Conservation (phyloP, 2,113 vertebrate genomes). For the Apaloderma vittatum region DNA sequence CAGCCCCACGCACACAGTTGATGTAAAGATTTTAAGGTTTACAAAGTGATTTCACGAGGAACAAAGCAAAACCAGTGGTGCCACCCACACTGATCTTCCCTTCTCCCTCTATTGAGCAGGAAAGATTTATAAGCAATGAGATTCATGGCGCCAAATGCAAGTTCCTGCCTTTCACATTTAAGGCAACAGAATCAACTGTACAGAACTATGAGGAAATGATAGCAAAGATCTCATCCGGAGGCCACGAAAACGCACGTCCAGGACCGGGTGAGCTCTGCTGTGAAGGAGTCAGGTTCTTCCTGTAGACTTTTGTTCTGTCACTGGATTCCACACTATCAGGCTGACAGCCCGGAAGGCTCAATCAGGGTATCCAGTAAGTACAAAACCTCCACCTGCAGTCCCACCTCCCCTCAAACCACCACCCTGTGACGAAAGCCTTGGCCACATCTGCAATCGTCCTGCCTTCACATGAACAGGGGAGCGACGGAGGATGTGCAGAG, state of each 20-base stretch:
- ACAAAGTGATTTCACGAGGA: not conserved
- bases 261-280: not conserved
- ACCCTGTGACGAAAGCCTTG: fast-evolving
- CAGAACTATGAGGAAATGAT: not conserved
- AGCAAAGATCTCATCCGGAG: not conserved
- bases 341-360: not conserved
- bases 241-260: not conserved
- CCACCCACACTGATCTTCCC: not conserved
- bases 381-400: not conserved
- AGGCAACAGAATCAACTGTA: not conserved
- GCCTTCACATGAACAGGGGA: not conserved
- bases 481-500: not conserved
- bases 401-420: not conserved
- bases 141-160: not conserved
- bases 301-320: not conserved
- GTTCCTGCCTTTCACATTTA: not conserved
- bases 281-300: not conserved
- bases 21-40: not conserved
- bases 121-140: not conserved
- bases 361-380: fast-evolving
- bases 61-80: not conserved
- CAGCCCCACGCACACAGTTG: fast-evolving
- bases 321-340: not conserved
- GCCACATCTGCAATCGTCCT: not conserved
- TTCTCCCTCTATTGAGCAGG: not conserved